Conservation (phyloP, 2,888 invertebrate genomes). For the Phyllotreta striolata region DNA sequence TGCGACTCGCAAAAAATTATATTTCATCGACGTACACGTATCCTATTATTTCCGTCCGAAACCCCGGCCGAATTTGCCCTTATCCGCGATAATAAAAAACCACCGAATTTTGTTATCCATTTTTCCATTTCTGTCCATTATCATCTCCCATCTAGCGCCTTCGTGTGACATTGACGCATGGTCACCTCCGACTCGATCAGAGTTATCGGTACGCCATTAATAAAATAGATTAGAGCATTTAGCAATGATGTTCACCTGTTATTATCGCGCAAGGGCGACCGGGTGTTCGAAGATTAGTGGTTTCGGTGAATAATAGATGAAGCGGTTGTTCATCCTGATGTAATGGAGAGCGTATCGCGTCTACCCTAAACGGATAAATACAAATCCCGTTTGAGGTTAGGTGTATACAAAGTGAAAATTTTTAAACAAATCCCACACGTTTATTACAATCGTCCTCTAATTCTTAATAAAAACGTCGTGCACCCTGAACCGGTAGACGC, state of each 20-base stretch:
- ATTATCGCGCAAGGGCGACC: constrained; percentile 10
- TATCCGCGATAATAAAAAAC: constrained; percentile 22
- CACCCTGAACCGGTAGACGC: constrained; percentile 75
- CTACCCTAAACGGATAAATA: too few species aligned
- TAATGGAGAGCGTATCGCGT: too few species aligned
- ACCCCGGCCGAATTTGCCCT: constrained; percentile 5
- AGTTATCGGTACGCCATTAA: constrained; percentile 34
- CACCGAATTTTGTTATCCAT: constrained; percentile 34
- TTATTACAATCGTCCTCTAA: too few species aligned
- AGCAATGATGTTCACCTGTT: constrained; percentile 24
- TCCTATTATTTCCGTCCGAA: too few species aligned
- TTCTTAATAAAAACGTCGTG: constrained; percentile 61
- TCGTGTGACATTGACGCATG: constrained; percentile 35
- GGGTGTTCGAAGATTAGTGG: too few species aligned
- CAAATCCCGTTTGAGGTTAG: too few species aligned
- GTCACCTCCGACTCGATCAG: constrained; percentile 32
- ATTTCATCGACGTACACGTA: too few species aligned
- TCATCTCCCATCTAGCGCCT: constrained; percentile 17
- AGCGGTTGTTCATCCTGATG: too few species aligned
- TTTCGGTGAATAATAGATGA: too few species aligned
- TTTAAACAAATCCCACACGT: too few species aligned
- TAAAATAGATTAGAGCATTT: constrained; percentile 35
- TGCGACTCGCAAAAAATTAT: too few species aligned
- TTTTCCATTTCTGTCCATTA: constrained; percentile 28
- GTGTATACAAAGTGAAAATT: too few species aligned